A percentile compares a stretch with the other conserved stretches of the same genome.
phyloP scores from a whole-genome alignment of 2,113 vertebrate genomes.

The Eupsittula cactorum region DNA sequence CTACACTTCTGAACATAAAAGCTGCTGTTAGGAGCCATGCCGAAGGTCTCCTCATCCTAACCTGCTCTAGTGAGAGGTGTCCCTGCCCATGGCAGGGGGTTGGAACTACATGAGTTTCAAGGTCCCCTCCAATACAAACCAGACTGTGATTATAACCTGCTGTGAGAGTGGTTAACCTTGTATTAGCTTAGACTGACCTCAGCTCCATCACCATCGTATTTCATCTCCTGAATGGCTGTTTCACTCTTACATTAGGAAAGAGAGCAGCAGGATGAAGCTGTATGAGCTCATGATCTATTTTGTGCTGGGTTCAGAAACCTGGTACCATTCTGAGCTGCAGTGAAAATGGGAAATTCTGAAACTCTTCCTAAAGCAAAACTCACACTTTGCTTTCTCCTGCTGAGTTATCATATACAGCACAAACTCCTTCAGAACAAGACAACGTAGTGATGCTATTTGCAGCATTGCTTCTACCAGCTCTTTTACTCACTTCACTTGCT shows the following conservation, averaged over 20 bases:
- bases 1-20: rapidly evolving
- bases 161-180: neutral
- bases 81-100: neutral
- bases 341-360: neutral
- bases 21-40: neutral
- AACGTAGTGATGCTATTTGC: neutral
- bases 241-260: neutral
- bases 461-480: neutral
- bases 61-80: neutral
- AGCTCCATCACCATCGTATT: neutral
- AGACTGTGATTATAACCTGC: neutral
- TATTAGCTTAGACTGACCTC: neutral
- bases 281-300: neutral
- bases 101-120: neutral
- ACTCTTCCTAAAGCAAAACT: neutral
- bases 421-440: neutral
- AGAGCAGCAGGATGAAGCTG: neutral
- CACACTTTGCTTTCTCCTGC: neutral
- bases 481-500: neutral
- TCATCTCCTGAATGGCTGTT: neutral
- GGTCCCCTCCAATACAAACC: neutral
- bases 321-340: neutral
- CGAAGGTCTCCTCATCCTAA: neutral
- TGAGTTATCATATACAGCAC: neutral
- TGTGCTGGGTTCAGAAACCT: neutral